Base-by-base conservation (phyloP, 2,888 invertebrate species). In the Monochamus alternatus region DNA sequence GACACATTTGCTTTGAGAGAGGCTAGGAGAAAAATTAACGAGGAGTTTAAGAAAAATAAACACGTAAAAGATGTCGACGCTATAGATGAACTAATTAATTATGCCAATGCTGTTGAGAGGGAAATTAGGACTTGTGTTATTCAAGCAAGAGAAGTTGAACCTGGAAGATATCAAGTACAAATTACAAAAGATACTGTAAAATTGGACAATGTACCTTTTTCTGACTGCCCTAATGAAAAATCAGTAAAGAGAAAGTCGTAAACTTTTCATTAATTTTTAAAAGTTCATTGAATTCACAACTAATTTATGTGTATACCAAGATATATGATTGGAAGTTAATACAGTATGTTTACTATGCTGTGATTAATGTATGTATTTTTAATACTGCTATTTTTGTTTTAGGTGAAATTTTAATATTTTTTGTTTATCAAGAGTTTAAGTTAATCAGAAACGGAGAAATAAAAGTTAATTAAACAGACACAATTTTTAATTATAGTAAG, bases 71-170 rank as follows among this genome's bases (percentile, higher is more conserved):
- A 95, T 85, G 86, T 88, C 76, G 89, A 89, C 12, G 89, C 93
- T 78, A 93, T 96, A 74, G 87, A 90, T 85, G 93, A 94, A 89
- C 94, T 95, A 89, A 87, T 95, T 7, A 91, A 93, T 86, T 91
- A 93, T 83, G 92, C 93, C 0, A 89, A 91, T 79, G 94, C 93
- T 84, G 93, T 95, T 2, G 95, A 94, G 85, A 87, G 88, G 67
- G 95, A 95, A 89, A 85, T 96, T 38, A 91, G 91, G 83, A 93
- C 93, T 10, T 93, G 93, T 85, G 92, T 96, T 2, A 92, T 96
- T 75, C 95, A 96, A 88, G 94, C 94, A 4, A 89, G 89, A 80
- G 91, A 94, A 89, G 91, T 92, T n/a, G 89, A 91, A 82, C 93
- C 94, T 55, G 93, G 94, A 78, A 90, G 91, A 79, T 95, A 90